Percentiles rank a stretch among this genome's conserved stretches.
Evolutionary conservation across 2,888 invertebrate genomes (phyloP).

Genomic region (Microchrysa polita): DNA sequence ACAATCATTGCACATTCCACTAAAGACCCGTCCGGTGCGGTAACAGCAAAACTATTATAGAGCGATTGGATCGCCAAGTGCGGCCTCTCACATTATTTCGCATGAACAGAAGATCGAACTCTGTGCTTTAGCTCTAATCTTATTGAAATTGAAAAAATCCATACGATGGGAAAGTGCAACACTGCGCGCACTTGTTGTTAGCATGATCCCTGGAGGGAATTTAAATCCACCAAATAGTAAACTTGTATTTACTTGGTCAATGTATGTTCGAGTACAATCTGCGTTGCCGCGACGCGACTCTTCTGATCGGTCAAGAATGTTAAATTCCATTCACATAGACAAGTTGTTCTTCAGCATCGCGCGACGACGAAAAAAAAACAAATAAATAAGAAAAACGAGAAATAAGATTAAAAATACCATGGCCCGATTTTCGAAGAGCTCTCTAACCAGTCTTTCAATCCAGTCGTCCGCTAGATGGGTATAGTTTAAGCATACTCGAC

Average conservation of each 20-base stretch:
- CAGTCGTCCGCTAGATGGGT: background rate
- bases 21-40: background rate
- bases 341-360: background rate
- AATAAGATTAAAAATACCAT: slow-evolving; percentile 18
- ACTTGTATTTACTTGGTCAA: no score
- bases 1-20: background rate
- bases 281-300: background rate
- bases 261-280: background rate
- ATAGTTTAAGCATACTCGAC: no score
- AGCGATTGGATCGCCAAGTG: background rate
- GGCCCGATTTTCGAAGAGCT: slow-evolving; percentile 21
- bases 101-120: background rate
- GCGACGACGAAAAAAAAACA: no score
- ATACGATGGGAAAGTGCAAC: slow-evolving; percentile 5
- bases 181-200: background rate
- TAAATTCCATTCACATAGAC: slow-evolving; percentile 36
- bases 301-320: slow-evolving; percentile 26
- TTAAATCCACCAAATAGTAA: background rate
- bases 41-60: background rate
- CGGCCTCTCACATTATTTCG: background rate
- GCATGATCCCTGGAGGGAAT: background rate
- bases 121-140: background rate
- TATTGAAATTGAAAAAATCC: background rate
- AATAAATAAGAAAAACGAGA: no score
- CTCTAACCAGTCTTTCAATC: background rate